Base-by-base conservation (phyloP, 2,797 vertebrate species). In the Crax fasciolata region DNA sequence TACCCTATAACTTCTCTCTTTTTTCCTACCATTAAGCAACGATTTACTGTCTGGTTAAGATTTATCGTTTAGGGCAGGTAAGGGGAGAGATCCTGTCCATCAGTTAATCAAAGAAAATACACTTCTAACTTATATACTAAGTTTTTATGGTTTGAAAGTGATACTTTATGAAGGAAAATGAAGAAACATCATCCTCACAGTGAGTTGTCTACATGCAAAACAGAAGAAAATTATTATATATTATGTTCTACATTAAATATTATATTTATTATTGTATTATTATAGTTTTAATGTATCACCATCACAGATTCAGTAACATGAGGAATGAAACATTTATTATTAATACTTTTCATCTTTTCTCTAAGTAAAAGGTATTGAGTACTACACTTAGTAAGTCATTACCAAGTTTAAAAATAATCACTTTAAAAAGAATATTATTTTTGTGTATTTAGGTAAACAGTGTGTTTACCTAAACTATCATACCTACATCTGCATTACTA, bases 141-240 rank as follows among this genome's bases (percentile, higher is more conserved):
- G 30, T 57, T 96, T 89, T 72, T 67, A 67, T 68, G 44, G 28
- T 78, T 92, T 94, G 68, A 87, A 94, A 94, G 32, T 61, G 54
- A 76, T 66, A 71, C 11, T 59, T 58, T 52, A 66, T 35, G 63
- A 79, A 51, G 43, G 85, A 84, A 94, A 92, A 73, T 30, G 2
- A 83, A 85, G 48, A 62, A 76, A 76, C 20, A 68, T 82, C 32
- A 65, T 75, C 27, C 62, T 58, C 41, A 80, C n/a, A 82, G 28
- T 75, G 43, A 87, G 13, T 39, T 87, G 41, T 48, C 95, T 81
- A 91, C 58, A 54, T 58, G 76, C 25, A 30, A 92, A 89, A 17
- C 25, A 80, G 49, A 80, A 87, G 32, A 57, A 95, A 89, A 87
- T 19, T 0, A 35, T 35, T 35, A 35, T 35, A 35, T 35, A 35